A percentile compares a stretch with the other conserved stretches of the same genome.
phyloP scores from a whole-genome alignment of 1,140 invertebrate species.

The Eciton burchellii region DNA sequence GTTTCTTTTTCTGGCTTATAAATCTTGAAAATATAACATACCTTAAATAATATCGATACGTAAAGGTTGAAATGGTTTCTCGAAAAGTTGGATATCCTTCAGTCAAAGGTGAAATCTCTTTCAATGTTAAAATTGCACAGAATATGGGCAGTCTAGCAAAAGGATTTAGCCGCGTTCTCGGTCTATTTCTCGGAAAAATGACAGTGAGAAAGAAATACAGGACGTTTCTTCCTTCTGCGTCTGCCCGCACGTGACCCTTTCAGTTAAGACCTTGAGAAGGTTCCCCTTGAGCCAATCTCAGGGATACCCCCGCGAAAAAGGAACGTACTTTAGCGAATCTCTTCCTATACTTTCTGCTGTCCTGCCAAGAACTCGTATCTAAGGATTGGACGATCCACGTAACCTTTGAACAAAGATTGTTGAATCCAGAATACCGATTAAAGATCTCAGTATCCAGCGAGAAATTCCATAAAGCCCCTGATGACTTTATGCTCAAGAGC shows the following conservation, averaged over 20 bases:
- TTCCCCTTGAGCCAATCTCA: constrained; percentile 42
- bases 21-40: background rate
- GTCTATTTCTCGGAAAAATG: constrained; percentile 14
- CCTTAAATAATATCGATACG: background rate
- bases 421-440: background rate
- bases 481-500: too few relatives aligned
- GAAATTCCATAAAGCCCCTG: too few relatives aligned
- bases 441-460: background rate
- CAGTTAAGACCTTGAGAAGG: constrained; percentile 35
- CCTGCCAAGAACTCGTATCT: constrained; percentile 16
- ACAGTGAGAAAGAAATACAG: background rate
- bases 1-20: too few relatives aligned
- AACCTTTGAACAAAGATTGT: background rate
- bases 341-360: constrained; percentile 16
- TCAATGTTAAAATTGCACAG: background rate
- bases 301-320: constrained; percentile 17
- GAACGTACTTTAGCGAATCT: constrained; percentile 38
- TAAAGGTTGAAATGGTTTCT: constrained; percentile 7
- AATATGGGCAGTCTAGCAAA: background rate
- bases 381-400: constrained; percentile 15
- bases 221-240: constrained; percentile 2
- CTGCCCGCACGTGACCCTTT: constrained; percentile 12
- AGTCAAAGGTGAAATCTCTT: background rate
- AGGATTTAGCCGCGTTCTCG: background rate
- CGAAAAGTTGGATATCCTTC: background rate